phyloP scores from a whole-genome alignment of 2,888 invertebrate genomes.

The Papilio protenor region DNA sequence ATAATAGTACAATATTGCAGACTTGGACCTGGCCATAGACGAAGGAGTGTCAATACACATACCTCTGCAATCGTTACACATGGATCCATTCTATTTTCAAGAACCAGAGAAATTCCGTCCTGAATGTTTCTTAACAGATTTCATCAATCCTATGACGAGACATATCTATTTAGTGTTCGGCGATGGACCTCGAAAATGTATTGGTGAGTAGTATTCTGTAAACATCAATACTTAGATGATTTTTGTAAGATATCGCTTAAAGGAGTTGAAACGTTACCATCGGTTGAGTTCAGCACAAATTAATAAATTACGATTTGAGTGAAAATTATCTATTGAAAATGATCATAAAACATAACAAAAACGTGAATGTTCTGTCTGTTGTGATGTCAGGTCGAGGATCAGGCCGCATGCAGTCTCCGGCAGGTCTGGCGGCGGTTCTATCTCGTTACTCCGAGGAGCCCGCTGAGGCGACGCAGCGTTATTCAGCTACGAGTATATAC shows the following conservation, averaged over 20 bases:
- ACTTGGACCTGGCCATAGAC: constrained; percentile 60
- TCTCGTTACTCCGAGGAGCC: not conserved
- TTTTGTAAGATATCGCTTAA: too few relatives aligned
- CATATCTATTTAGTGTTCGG: constrained; percentile 67
- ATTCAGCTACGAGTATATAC: not conserved
- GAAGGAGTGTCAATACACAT: constrained; percentile 61
- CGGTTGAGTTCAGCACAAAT: too few relatives aligned
- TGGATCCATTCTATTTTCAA: not conserved
- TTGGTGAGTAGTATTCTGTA: constrained; percentile 58
- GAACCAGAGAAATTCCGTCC: not conserved
- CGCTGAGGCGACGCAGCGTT: not conserved
- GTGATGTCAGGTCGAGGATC: constrained; percentile 58
- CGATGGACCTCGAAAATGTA: constrained; percentile 65
- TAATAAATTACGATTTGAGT: too few relatives aligned
- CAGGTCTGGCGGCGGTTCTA: not conserved
- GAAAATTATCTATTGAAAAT: too few relatives aligned
- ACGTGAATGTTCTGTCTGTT: not conserved
- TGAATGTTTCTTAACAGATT: not conserved
- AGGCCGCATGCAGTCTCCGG: not conserved
- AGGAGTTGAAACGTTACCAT: too few relatives aligned
- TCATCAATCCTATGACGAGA: constrained; percentile 49
- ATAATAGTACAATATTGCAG: constrained; percentile 52
- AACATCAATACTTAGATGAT: not conserved
- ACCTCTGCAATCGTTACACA: not conserved
- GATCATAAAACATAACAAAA: too few relatives aligned